phyloP scores from a whole-genome alignment of 2,113 vertebrate species.

The Cnemophilus loriae region DNA sequence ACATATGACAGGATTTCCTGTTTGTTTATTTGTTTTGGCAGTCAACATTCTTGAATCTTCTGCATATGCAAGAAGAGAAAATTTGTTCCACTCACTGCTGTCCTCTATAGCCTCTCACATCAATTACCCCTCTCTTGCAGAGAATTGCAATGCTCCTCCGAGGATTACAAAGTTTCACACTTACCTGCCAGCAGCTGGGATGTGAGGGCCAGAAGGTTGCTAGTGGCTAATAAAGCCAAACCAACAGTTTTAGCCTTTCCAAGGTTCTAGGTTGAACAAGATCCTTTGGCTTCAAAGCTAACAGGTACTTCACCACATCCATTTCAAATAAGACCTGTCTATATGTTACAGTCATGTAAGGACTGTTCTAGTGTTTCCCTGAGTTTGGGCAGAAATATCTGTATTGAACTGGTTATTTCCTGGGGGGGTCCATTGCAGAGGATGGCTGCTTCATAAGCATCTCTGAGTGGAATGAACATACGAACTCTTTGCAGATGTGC shows the following conservation, averaged over 20 bases:
- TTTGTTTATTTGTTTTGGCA: neutral
- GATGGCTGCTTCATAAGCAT: neutral
- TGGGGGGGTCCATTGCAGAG: neutral
- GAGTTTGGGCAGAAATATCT: neutral
- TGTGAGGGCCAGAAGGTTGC: neutral
- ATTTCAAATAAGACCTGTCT: neutral
- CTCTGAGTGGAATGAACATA: neutral
- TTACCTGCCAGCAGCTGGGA: neutral
- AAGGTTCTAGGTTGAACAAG: neutral
- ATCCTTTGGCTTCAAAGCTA: neutral
- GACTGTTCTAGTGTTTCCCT: neutral
- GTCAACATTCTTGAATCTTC: neutral
- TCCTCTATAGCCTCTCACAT: neutral
- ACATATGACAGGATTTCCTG: neutral
- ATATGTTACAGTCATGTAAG: neutral
- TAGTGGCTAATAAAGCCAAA: neutral
- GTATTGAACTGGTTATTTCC: neutral
- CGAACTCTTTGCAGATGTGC: accelerated
- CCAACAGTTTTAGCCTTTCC: neutral
- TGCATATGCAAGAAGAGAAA: neutral
- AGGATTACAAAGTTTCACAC: neutral
- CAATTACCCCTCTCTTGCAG: neutral
- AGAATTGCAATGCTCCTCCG: neutral
- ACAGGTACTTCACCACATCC: neutral
- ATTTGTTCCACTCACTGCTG: neutral